Conservation (phyloP, 1,140 invertebrate genomes). For the Platorchestia sp. region DNA sequence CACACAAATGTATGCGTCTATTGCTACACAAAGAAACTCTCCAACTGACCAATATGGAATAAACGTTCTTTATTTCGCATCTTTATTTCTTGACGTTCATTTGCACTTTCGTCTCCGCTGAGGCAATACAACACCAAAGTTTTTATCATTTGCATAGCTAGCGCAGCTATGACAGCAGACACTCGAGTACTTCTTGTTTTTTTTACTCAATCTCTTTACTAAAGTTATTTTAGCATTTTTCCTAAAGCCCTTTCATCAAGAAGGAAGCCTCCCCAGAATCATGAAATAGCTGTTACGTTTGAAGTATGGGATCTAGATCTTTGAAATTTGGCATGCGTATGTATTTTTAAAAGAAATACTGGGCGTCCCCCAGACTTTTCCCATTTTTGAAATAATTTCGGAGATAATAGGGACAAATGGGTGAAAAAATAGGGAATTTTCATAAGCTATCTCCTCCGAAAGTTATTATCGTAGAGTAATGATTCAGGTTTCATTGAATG, state of each 20-base stretch:
- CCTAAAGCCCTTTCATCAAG: not conserved
- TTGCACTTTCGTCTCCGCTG: slow-evolving; percentile 15
- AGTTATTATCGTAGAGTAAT: too few relatives aligned
- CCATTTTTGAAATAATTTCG: too few relatives aligned
- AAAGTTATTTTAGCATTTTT: not conserved
- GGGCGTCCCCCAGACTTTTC: too few relatives aligned
- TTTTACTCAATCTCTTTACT: not conserved
- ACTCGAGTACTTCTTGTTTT: not conserved
- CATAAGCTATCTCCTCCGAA: too few relatives aligned
- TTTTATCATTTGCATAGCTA: slow-evolving; percentile 44
- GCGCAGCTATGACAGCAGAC: not conserved
- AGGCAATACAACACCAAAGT: slow-evolving; percentile 40
- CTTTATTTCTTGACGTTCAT: not conserved
- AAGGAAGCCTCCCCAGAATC: too few relatives aligned
- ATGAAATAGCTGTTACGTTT: too few relatives aligned
- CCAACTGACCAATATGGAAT: not conserved
- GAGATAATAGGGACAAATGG: too few relatives aligned
- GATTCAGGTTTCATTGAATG: too few relatives aligned
- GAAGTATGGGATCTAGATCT: too few relatives aligned
- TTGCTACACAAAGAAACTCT: not conserved
- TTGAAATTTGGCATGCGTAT: too few relatives aligned
- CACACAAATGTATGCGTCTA: not conserved
- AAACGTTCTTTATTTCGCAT: not conserved
- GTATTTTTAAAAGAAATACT: too few relatives aligned
- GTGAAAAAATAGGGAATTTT: too few relatives aligned